These are phyloP conservation scores for Equus przewalskii DNA, from an alignment of 2,113 vertebrate species.

Conservation along the genomic window DNA sequence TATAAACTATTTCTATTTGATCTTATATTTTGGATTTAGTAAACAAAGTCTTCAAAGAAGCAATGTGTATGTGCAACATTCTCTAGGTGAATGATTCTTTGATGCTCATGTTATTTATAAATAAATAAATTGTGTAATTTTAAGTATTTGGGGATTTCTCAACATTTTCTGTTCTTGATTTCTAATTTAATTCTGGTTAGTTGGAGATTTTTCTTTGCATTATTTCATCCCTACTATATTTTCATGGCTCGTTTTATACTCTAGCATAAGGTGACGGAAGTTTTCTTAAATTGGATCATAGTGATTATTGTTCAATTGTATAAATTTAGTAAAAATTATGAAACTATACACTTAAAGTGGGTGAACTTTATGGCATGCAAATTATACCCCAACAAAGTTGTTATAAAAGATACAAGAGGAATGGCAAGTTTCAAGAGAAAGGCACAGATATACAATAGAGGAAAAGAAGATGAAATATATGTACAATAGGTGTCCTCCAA, in stretches of 20 bases:
- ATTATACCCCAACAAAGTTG: not conserved
- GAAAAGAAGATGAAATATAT: not conserved
- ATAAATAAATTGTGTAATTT: not conserved
- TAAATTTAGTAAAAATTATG: conserved; percentile 9
- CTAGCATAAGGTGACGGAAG: not conserved
- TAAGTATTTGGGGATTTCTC: not conserved
- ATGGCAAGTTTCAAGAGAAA: not conserved
- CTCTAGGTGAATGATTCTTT: not conserved
- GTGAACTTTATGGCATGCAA: not conserved
- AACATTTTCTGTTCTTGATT: not conserved
- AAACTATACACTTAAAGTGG: not conserved
- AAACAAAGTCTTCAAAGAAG: not conserved
- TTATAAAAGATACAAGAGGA: not conserved
- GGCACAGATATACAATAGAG: not conserved
- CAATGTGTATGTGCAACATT: not conserved
- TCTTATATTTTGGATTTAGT: not conserved
- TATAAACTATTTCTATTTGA: not conserved
- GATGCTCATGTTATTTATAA: not conserved
- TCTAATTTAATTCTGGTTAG: conserved; percentile 32
- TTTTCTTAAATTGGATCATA: not conserved
- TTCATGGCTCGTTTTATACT: not conserved
- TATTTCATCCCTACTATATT: not conserved
- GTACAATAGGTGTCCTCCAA: not conserved
- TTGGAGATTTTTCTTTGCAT: not conserved
- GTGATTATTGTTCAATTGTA: not conserved